Evolutionary conservation across 2,113 vertebrate genomes (phyloP).

Genomic region (Neolamprologus sp.): DNA sequence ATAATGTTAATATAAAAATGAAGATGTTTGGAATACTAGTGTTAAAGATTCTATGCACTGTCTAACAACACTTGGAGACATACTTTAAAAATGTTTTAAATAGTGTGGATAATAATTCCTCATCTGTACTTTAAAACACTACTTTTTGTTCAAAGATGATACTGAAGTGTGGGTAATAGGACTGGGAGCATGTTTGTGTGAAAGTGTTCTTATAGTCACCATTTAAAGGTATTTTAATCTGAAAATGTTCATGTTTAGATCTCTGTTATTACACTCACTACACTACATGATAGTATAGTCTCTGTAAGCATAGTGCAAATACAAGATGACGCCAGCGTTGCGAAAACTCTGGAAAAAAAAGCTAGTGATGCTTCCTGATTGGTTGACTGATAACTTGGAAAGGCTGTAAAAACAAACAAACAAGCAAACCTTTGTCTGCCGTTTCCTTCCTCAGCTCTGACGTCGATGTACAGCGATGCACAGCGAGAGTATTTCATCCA

Average conservation of each 20-base stretch:
- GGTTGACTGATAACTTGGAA: neutral
- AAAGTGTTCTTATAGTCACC: neutral
- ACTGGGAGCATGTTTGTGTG: neutral
- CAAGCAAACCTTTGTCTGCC: neutral
- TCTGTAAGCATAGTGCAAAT: accelerated
- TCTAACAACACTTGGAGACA: neutral
- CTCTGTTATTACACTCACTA: neutral
- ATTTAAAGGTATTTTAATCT: neutral
- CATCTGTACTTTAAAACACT: neutral
- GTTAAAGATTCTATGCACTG: neutral
- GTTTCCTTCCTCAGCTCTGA: neutral
- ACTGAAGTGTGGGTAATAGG: neutral
- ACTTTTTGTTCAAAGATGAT: neutral
- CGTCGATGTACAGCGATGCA: neutral
- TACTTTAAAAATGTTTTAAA: neutral
- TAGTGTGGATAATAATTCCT: neutral
- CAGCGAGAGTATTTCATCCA: slow-evolving; percentile 23
- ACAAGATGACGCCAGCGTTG: neutral
- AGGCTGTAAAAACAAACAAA: neutral
- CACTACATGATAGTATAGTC: neutral
- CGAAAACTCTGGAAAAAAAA: neutral
- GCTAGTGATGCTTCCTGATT: neutral
- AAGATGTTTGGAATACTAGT: neutral
- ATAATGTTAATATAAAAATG: neutral
- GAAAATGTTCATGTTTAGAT: neutral